phyloP scores from a whole-genome alignment of 2,888 invertebrate genomes.

The Caenorhabditis plicata region DNA sequence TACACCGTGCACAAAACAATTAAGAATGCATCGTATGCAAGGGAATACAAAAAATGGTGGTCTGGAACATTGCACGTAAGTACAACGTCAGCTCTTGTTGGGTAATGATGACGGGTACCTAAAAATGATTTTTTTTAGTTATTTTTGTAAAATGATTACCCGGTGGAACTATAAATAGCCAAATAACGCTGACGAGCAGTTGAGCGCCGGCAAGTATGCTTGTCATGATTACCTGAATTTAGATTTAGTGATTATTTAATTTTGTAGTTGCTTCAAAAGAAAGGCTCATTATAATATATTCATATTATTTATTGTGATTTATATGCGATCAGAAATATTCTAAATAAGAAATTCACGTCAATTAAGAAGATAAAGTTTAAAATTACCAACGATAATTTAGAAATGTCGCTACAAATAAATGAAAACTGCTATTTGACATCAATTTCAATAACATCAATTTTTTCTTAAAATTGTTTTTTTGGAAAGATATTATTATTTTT shows the following conservation, averaged over 20 bases:
- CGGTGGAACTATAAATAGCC: slow-evolving; percentile 75
- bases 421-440: too few relatives aligned
- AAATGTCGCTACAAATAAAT: too few relatives aligned
- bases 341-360: neutral
- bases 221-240: slow-evolving; percentile 47
- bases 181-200: slow-evolving; percentile 74
- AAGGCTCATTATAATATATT: slow-evolving; percentile 1
- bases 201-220: slow-evolving; percentile 74
- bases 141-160: slow-evolving; percentile 15
- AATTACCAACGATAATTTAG: too few relatives aligned
- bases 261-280: neutral
- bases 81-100: slow-evolving; percentile 55
- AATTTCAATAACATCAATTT: too few relatives aligned
- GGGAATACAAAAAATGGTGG: slow-evolving; percentile 72
- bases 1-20: slow-evolving; percentile 79
- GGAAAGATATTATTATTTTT: too few relatives aligned
- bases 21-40: slow-evolving; percentile 78
- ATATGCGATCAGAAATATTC: neutral
- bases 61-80: slow-evolving; percentile 60
- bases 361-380: too few relatives aligned
- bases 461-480: too few relatives aligned
- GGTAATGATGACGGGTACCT: slow-evolving; percentile 69
- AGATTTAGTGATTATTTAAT: neutral
- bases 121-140: slow-evolving; percentile 65
- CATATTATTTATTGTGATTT: too few relatives aligned